Evolutionary conservation across 2,797 vertebrate species (phyloP).

Genomic region (Argyrosomus regius): DNA sequence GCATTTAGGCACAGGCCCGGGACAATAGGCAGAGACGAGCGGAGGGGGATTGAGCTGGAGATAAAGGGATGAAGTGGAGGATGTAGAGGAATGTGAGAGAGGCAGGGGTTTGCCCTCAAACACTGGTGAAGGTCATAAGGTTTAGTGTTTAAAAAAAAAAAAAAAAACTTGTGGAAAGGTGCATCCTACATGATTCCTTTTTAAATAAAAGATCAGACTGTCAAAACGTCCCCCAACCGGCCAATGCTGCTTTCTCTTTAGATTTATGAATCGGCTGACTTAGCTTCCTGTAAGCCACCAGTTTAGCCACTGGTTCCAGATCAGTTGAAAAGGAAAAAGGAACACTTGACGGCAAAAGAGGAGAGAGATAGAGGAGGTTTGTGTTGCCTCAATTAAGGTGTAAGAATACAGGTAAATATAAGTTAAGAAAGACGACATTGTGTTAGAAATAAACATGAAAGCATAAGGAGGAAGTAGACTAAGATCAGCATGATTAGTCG

Average conservation of each 20-base stretch:
- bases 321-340: conserved; percentile 11
- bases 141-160: conserved; percentile 13
- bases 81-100: conserved; percentile 55
- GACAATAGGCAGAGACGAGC: conserved; percentile 72
- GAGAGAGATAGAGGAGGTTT: neutral
- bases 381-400: neutral
- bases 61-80: conserved; percentile 75
- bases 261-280: conserved; percentile 21
- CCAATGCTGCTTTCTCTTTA: conserved; percentile 6
- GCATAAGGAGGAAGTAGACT: neutral
- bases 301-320: conserved; percentile 11
- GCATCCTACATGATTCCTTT: neutral
- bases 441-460: neutral
- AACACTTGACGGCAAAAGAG: neutral
- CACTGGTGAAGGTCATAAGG: conserved; percentile 54
- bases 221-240: conserved; percentile 27
- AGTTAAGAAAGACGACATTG: neutral
- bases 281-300: conserved; percentile 18
- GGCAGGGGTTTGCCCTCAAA: conserved; percentile 52
- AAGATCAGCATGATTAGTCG: neutral
- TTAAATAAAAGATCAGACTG: conserved; percentile 56
- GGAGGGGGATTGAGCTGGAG: conserved; percentile 61
- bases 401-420: conserved; percentile 10
- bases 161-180: neutral
- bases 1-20: conserved; percentile 77